These are phyloP conservation scores for Agrochola lychnidis DNA, from an alignment of 2,888 invertebrate genomes.

Conservation along the genomic window DNA sequence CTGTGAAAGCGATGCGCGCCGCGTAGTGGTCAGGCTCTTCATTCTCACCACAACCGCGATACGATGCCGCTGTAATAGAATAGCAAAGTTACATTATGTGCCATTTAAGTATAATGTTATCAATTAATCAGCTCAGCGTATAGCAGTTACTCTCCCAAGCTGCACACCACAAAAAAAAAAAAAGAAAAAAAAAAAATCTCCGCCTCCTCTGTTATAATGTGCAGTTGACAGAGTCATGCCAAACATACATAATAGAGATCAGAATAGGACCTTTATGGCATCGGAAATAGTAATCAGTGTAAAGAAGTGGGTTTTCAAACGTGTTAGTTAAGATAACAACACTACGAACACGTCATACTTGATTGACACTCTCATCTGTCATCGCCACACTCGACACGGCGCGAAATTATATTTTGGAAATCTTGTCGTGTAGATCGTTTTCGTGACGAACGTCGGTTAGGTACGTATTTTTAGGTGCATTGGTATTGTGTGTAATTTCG, in stretches of 20 bases:
- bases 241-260: background rate
- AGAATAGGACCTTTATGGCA: background rate
- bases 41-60: constrained; percentile 93
- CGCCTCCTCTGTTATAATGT: background rate
- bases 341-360: constrained; percentile 1
- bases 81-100: constrained; percentile 1
- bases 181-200: background rate
- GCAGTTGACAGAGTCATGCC: no score
- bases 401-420: constrained; percentile 21
- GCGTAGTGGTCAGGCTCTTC: constrained; percentile 94
- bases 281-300: background rate
- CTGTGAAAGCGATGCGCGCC: constrained; percentile 93
- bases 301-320: background rate
- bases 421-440: background rate
- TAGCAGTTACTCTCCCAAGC: background rate
- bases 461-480: background rate
- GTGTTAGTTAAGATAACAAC: background rate
- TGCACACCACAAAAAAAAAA: background rate
- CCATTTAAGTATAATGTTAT: background rate
- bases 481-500: constrained; percentile 25
- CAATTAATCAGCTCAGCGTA: background rate
- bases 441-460: constrained; percentile 22
- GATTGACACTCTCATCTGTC: constrained; percentile 2
- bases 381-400: background rate
- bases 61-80: constrained; percentile 92